phyloP scores from a whole-genome alignment of 2,113 vertebrate species.

The Seriola aureovittata region DNA sequence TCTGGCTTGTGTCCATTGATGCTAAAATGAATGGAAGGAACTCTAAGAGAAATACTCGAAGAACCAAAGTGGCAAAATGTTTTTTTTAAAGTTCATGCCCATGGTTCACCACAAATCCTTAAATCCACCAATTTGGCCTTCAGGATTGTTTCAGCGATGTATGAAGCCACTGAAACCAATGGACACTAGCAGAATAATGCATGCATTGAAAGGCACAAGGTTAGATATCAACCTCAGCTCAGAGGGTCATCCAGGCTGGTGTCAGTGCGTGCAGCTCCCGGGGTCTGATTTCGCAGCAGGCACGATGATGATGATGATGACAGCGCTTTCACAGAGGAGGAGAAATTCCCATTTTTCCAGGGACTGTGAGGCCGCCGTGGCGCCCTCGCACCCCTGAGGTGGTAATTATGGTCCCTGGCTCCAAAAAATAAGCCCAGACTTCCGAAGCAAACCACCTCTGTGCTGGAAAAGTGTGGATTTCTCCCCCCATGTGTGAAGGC shows the following conservation, averaged over 20 bases:
- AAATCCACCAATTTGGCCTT: slow-evolving; percentile 53
- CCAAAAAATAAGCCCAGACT: slow-evolving; percentile 60
- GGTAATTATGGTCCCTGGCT: slow-evolving; percentile 68
- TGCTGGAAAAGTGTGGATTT: slow-evolving; percentile 79
- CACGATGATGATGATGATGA: slow-evolving; percentile 71
- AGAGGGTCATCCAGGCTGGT: slow-evolving; percentile 19
- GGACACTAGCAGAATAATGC: slow-evolving; percentile 51
- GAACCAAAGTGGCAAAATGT: slow-evolving; percentile 72
- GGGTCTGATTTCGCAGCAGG: slow-evolving; percentile 81
- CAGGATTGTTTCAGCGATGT: slow-evolving; percentile 40
- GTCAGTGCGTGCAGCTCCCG: slow-evolving; percentile 71
- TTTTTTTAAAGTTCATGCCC: slow-evolving; percentile 63
- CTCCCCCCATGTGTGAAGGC: slow-evolving; percentile 73
- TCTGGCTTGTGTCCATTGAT: slow-evolving; percentile 73
- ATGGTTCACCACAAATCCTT: slow-evolving; percentile 76
- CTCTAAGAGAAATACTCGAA: slow-evolving; percentile 45
- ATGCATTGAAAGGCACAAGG: slow-evolving; percentile 47
- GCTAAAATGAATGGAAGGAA: slow-evolving; percentile 68
- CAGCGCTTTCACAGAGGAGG: slow-evolving; percentile 76
- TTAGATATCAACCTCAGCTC: slow-evolving; percentile 43
- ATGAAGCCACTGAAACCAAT: slow-evolving; percentile 52
- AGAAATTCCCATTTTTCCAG: slow-evolving; percentile 74
- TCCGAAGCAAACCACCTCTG: slow-evolving; percentile 52
- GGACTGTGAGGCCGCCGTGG: slow-evolving; percentile 45
- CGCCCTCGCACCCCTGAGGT: slow-evolving; percentile 65